Evolutionary conservation across 2,113 vertebrate genomes (phyloP).

Genomic region (Gambusia holbrooki): DNA sequence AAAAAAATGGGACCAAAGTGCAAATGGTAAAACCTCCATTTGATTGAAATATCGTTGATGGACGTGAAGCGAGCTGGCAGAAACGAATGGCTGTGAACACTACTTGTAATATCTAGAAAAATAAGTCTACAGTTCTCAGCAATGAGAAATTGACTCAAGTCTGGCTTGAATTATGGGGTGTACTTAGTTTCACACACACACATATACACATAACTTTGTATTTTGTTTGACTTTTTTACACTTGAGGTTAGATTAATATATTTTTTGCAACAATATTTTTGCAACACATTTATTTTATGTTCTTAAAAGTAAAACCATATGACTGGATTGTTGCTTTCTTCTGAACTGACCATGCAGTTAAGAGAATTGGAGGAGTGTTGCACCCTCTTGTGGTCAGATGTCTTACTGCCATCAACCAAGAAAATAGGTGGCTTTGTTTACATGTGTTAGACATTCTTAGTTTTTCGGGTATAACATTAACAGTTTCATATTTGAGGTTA

Average conservation of each 20-base stretch:
- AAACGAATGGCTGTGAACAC: too few relatives aligned
- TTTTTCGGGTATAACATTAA: neutral
- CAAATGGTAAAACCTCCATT: too few relatives aligned
- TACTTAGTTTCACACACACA: neutral
- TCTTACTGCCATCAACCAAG: neutral
- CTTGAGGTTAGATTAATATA: neutral
- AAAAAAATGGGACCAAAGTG: too few relatives aligned
- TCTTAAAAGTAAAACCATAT: neutral
- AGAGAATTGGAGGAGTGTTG: slow-evolving; percentile 17
- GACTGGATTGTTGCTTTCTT: neutral
- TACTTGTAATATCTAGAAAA: too few relatives aligned
- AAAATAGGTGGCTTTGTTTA: neutral
- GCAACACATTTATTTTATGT: neutral
- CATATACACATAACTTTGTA: neutral
- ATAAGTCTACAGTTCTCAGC: too few relatives aligned
- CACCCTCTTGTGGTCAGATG: slow-evolving; percentile 51
- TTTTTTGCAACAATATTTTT: too few relatives aligned
- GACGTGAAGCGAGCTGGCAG: too few relatives aligned
- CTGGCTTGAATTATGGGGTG: neutral
- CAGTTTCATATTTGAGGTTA: neutral
- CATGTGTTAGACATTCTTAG: neutral
- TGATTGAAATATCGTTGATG: too few relatives aligned
- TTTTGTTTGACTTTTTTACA: neutral
- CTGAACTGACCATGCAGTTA: neutral
- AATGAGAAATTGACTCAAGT: neutral